A percentile compares a stretch with the other conserved stretches of the same genome.
Evolutionary conservation across 2,888 invertebrate genomes (phyloP).

Genomic region (Tipula confusa): DNA sequence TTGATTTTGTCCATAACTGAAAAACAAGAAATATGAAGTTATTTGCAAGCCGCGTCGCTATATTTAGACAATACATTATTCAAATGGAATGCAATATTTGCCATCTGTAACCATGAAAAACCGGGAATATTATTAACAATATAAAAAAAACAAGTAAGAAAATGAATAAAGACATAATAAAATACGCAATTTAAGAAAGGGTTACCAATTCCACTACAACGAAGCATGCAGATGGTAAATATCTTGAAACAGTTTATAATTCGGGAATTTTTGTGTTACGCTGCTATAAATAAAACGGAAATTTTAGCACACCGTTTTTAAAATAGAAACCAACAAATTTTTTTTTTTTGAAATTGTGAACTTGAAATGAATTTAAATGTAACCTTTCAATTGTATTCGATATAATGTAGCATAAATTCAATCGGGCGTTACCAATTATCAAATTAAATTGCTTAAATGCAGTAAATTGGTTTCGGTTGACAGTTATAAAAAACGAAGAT

Average conservation of each 20-base stretch:
- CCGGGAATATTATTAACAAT: neutral
- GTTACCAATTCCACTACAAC: neutral
- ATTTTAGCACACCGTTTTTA: neutral
- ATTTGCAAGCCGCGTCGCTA: neutral
- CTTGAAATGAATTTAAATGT: neutral
- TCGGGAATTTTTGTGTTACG: neutral
- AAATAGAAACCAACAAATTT: neutral
- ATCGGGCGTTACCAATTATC: neutral
- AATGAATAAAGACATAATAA: neutral
- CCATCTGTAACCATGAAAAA: neutral
- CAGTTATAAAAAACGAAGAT: neutral
- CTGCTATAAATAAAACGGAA: constrained; percentile 7
- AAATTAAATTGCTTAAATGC: neutral
- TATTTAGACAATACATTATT: neutral
- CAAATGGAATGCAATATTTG: neutral
- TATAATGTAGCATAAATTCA: neutral
- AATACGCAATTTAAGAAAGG: neutral
- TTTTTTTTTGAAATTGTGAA: too few relatives aligned
- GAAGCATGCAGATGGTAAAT: neutral
- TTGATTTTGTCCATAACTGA: neutral
- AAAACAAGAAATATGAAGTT: neutral
- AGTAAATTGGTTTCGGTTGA: neutral
- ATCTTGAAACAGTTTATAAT: neutral
- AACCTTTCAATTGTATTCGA: neutral
- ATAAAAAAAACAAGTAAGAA: neutral